A percentile compares a stretch with the other conserved stretches of the same genome.
Conservation (phyloP, 2,797 vertebrate species). For the Chaetodon trifasciatus region DNA sequence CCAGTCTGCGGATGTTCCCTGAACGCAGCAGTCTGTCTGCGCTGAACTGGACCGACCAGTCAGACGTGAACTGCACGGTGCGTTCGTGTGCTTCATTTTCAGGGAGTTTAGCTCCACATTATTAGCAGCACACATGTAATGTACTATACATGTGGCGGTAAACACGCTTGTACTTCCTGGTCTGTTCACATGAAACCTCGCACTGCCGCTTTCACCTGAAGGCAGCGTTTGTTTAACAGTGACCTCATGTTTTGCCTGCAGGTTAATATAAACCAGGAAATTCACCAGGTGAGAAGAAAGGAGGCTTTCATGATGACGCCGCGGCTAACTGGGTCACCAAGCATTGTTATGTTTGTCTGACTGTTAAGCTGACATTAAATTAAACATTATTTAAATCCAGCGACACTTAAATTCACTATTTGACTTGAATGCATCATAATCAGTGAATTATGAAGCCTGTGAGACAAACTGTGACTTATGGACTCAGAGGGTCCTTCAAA, state of each 20-base stretch:
- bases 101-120: not conserved
- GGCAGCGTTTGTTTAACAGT: constrained; percentile 9
- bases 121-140: too few relatives aligned
- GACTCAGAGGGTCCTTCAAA: not conserved
- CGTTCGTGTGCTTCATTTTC: too few relatives aligned
- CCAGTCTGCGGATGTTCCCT: constrained; percentile 24
- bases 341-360: not conserved
- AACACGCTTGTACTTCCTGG: not conserved
- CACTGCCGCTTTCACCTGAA: not conserved
- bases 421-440: not conserved
- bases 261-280: constrained; percentile 32
- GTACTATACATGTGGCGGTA: not conserved
- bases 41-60: not conserved
- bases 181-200: not conserved
- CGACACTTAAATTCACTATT: not conserved
- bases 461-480: constrained; percentile 1
- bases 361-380: too few relatives aligned
- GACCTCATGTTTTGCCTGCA: constrained; percentile 44
- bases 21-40: not conserved
- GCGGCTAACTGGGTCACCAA: not conserved
- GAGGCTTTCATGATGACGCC: not conserved
- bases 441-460: not conserved
- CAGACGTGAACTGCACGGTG: not conserved
- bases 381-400: too few relatives aligned
- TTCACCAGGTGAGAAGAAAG: not conserved